Conservation (phyloP, 2,888 invertebrate species). For the Conus canariensis region DNA sequence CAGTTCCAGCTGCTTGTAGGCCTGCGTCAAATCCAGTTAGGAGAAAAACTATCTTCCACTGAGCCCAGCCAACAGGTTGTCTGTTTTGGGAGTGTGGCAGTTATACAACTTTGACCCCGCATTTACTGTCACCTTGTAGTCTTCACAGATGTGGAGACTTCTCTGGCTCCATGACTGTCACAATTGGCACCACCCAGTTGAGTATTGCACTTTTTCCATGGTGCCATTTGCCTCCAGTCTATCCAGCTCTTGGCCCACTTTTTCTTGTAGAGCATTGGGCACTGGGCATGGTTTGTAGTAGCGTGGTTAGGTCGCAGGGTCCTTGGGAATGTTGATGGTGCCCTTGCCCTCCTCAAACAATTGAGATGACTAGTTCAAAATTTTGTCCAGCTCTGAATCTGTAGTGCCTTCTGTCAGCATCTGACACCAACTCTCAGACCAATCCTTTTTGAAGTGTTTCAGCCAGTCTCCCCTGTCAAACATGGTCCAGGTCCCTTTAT, state of each 20-base stretch:
- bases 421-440: constrained; percentile 32
- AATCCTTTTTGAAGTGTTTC: constrained; percentile 37
- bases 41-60: constrained; percentile 46
- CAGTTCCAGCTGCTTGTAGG: constrained; percentile 54
- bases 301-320: constrained; percentile 19
- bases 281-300: constrained; percentile 47
- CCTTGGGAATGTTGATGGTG: constrained; percentile 30
- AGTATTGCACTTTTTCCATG: constrained; percentile 47
- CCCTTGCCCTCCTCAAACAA: constrained; percentile 40
- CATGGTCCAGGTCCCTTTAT: constrained; percentile 40
- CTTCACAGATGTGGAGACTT: constrained; percentile 34
- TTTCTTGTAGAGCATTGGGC: constrained; percentile 43
- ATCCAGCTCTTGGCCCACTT: constrained; percentile 43
- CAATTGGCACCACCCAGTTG: constrained; percentile 52
- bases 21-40: constrained; percentile 55
- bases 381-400: background rate
- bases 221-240: constrained; percentile 46
- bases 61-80: constrained; percentile 48
- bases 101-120: constrained; percentile 18
- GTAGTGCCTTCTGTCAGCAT: background rate
- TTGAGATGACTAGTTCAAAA: constrained; percentile 26
- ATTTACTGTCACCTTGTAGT: constrained; percentile 40
- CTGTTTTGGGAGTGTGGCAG: constrained; percentile 39
- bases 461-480: background rate
- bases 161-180: constrained; percentile 49